Evolutionary conservation across 2,113 vertebrate species (phyloP), one percentile per base, ranked within the genome.

Genomic region (Pachyramphus minor): DNA sequence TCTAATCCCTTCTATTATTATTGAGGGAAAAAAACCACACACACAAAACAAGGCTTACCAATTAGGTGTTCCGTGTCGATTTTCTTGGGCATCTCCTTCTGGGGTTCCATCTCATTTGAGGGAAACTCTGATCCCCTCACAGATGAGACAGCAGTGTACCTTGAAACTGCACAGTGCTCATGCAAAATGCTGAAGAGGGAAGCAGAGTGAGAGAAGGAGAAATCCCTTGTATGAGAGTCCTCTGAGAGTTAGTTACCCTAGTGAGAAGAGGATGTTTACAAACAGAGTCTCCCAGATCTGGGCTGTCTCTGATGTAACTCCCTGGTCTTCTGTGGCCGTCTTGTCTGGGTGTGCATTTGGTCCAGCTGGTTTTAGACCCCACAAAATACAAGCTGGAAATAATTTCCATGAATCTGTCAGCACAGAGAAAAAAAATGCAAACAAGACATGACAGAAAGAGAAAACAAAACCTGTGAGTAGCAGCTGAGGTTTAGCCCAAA

Each of bases 11-110:
- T 68, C 73, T 9, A 52, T 52, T n/a, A 55, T 17, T 71, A 55
- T 13, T 35, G 50, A 55, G 47, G 47, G 50, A 45, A 87, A 56
- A 77, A 47, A 5, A 4, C 1, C 28, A 21, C 4, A 41, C 9
- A n/a, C 7, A 37, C 3, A 90, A 73, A 80, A 18, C 9, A 20
- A 78, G 15, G 21, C 98, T 98, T 97, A 99, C 99, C 98, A 91
- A 99, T 98, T 39, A 99, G 84, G 56, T 97, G 96, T 1, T 98
- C 97, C 2, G 80, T 96, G 81, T 97, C 98, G 42, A 39, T 93
- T 60, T 97, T 96, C 89, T 96, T 94, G 35, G 96, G 89, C 2
- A 42, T 81, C n/a, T 81, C 62, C 24, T 35, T 81, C 49, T 79
- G 63, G 13, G 80, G 59, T 93, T 96, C 97, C 97, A 98, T 97